A percentile compares a stretch with the other conserved stretches of the same genome.
Conservation (phyloP, 1,140 invertebrate species). For the Diabrotica virgifera region DNA sequence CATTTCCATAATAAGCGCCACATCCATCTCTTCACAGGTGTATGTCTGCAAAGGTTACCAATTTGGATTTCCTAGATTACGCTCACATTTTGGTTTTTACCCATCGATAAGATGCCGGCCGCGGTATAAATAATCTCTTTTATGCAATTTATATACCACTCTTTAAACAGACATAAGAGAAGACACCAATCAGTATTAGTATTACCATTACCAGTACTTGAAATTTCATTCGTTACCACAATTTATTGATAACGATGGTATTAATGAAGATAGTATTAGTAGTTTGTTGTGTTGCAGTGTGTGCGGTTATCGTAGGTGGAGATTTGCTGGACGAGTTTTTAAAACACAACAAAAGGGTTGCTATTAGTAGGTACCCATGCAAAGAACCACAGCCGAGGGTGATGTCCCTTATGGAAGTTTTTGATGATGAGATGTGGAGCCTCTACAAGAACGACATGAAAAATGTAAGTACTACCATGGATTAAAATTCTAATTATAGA, state of each 20-base stretch:
- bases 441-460: background rate
- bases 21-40: no score
- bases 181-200: no score
- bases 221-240: background rate
- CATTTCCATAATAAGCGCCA: no score
- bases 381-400: conserved; percentile 12
- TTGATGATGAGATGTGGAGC: background rate
- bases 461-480: background rate
- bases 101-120: no score
- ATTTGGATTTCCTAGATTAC: no score
- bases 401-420: background rate
- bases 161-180: no score
- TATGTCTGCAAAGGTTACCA: no score
- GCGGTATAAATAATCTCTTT: no score
- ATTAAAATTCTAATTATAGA: no score
- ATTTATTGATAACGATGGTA: background rate
- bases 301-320: background rate
- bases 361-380: background rate
- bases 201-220: no score
- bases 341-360: background rate
- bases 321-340: background rate
- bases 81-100: no score
- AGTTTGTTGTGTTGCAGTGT: background rate
- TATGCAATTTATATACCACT: no score
- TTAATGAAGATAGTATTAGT: background rate